Conservation (phyloP, 2,888 invertebrate species). For the Tiphia femorata region DNA sequence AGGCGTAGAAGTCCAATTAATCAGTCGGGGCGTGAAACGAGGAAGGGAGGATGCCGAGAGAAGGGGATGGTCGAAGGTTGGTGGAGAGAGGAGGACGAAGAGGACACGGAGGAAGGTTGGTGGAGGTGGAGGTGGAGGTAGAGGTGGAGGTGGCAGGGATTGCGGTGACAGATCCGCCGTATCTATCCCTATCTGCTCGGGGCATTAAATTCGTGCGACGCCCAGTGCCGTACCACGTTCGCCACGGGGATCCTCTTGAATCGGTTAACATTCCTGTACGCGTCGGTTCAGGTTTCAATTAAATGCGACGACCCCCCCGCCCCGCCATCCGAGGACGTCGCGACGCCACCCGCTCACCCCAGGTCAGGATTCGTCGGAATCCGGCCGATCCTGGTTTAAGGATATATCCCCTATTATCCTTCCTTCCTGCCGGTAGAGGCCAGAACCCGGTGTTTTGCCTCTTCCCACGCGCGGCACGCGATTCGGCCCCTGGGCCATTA, state of each 20-base stretch:
- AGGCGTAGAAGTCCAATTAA: constrained; percentile 63
- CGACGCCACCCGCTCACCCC: no score
- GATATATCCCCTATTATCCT: no score
- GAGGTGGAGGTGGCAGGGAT: constrained; percentile 46
- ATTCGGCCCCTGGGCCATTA: no score
- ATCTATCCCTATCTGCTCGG: constrained; percentile 57
- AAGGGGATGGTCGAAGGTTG: constrained; percentile 6
- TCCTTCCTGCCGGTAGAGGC: no score
- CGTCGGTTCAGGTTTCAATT: constrained; percentile 44
- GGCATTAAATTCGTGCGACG: constrained; percentile 54
- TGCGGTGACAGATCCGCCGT: constrained; percentile 64
- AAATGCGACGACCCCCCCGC: constrained; percentile 25
- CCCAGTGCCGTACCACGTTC: constrained; percentile 28
- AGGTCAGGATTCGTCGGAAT: not conserved
- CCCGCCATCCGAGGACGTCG: not conserved
- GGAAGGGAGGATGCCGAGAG: constrained; percentile 36
- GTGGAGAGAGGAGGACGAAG: constrained; percentile 16
- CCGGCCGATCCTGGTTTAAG: no score
- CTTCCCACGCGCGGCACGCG: no score
- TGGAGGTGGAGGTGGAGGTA: not conserved
- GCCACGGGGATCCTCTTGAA: constrained; percentile 33
- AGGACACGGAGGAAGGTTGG: constrained; percentile 3
- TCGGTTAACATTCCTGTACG: constrained; percentile 49
- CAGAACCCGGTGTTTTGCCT: no score
- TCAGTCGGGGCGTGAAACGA: constrained; percentile 66